A percentile compares a stretch with the other conserved stretches of the same genome.
Conservation (phyloP, 35 echinoderm and acorn worm genomes). For the Hemicentrotus pulcherrimus region DNA sequence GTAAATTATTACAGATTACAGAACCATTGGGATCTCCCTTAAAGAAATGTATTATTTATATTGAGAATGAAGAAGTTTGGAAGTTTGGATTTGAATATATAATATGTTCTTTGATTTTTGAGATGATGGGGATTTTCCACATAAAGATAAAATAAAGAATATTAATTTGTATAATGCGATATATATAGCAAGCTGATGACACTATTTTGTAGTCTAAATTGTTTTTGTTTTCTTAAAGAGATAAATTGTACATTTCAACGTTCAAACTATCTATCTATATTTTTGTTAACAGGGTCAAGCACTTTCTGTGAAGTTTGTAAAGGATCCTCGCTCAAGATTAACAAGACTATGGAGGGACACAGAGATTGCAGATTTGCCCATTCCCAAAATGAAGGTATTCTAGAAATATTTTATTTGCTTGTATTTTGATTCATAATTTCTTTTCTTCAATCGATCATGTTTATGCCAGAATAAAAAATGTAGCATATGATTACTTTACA, state of each 20-base stretch:
- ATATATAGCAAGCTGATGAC: neutral
- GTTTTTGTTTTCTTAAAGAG: neutral
- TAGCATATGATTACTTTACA: too few species aligned
- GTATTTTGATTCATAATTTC: neutral
- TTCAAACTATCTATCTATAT: neutral
- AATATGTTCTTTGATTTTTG: too few species aligned
- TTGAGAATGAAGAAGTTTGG: too few species aligned
- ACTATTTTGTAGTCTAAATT: neutral
- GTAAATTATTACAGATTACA: too few species aligned
- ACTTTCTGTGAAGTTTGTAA: conserved; percentile 53
- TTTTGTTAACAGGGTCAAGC: conserved; percentile 45
- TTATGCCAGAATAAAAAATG: too few species aligned
- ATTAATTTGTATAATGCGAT: neutral
- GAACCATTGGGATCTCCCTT: too few species aligned
- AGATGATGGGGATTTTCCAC: too few species aligned
- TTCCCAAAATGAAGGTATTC: conserved; percentile 97
- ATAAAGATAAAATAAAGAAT: too few species aligned
- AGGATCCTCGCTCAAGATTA: conserved; percentile 73
- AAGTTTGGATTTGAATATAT: too few species aligned
- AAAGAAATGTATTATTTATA: too few species aligned
- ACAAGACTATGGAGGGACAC: conserved; percentile 66
- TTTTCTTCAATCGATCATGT: too few species aligned
- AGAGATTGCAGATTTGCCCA: conserved; percentile 77
- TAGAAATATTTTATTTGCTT: neutral
- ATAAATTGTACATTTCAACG: neutral